Base-by-base conservation (phyloP, 92 coral and sea anemone species). In the Epizoanthus rinbou region DNA sequence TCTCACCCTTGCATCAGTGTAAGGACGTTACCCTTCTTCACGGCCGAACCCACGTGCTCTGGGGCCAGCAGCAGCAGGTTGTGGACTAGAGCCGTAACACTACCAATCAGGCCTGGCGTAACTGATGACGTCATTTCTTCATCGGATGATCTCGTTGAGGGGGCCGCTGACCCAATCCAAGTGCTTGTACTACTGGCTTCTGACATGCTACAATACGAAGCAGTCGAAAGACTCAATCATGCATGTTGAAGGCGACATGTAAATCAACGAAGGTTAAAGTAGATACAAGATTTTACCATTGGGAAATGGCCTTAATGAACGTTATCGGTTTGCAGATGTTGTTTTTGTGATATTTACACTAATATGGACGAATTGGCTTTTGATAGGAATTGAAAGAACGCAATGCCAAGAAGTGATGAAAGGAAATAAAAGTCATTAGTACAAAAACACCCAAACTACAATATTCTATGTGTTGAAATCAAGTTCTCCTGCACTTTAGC, bases 101-200 rank as follows among this genome's bases (percentile, higher is more conserved):
- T 84, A 24, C 92, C 92, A 86, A 97, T 91, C 79, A 90, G 86
- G 37, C 98, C 97, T 68, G 98, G 95, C 2, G 98, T 97, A n/a
- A 90, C 91, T 54, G 91, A 87, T 83, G 99, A 87, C 80, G 84
- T 68, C 81, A 84, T 45, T 19, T 83, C 16, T 16, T 79, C 75
- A 59, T 79, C 69, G 23, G 68, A 80, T 54, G 93, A 89, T 81
- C 80, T 68, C 75, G 72, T 35, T 2, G 93, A 89, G 25, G 69
- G 70, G 23, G 85, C 69, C 59, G 25, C 86, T n/a, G 93, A 82
- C n/a, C 88, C 65, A 8, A 18, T 64, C 57, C 74, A 85, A 3
- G 85, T 78, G 79, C 69, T 83, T 28, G 86, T 76, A 86, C 84
- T 90, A 28, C 91, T 91, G 13, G 92, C 84, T 60, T 89, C 92